A percentile compares a stretch with the other conserved stretches of the same genome.
Conservation (phyloP, 1,140 invertebrate genomes). For the Diorhabda sublineata region DNA sequence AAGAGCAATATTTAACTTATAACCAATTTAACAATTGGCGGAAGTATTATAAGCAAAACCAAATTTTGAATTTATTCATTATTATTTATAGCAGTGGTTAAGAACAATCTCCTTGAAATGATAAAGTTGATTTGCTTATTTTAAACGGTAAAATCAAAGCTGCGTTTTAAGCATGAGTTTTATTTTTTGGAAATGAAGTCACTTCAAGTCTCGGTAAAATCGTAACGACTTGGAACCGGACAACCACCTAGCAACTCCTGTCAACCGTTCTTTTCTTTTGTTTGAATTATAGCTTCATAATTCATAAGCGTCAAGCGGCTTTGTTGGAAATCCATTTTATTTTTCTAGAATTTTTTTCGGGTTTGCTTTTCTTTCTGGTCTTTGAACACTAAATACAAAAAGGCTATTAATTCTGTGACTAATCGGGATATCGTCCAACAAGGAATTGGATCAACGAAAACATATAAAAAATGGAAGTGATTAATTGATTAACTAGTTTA, state of each 20-base stretch:
- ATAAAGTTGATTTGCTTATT: no score
- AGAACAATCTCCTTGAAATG: no score
- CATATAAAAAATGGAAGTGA: background rate
- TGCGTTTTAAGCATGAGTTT: background rate
- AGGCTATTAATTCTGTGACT: background rate
- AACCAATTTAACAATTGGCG: no score
- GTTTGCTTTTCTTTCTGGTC: conserved; percentile 11
- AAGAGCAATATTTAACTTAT: no score
- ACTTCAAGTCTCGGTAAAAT: background rate
- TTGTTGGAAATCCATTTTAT: conserved; percentile 37
- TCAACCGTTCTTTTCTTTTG: conserved; percentile 15
- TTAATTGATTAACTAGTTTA: background rate
- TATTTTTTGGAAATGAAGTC: conserved; percentile 14
- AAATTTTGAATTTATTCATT: no score
- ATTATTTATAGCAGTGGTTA: no score
- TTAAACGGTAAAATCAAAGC: no score
- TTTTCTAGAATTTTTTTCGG: conserved; percentile 18
- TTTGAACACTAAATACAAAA: conserved; percentile 1
- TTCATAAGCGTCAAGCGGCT: conserved; percentile 30
- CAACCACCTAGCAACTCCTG: conserved; percentile 17
- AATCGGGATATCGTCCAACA: background rate
- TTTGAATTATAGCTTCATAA: conserved; percentile 37
- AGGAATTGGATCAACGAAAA: background rate
- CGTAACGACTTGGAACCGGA: conserved; percentile 13
- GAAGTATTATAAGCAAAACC: no score